Evolutionary conservation across 2,888 invertebrate genomes (phyloP).

Genomic region (Drosophila kuntzei): DNA sequence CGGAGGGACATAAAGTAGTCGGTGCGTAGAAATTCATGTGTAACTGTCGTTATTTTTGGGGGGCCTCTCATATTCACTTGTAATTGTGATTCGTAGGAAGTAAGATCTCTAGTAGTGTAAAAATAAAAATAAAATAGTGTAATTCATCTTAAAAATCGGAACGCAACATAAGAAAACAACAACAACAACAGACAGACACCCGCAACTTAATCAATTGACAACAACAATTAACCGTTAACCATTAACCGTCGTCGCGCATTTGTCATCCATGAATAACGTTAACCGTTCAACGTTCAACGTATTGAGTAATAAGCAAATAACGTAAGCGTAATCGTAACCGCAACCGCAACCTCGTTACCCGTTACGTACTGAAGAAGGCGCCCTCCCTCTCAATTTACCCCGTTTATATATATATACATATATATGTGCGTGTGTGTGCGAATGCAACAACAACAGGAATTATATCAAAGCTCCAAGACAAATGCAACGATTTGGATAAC

Average conservation of each 20-base stretch:
- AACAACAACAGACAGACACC: slow-evolving; percentile 35
- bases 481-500: slow-evolving; percentile 34
- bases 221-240: slow-evolving; percentile 36
- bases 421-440: background rate
- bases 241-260: slow-evolving; percentile 31
- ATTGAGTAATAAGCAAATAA: slow-evolving; percentile 42
- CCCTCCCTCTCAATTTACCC: slow-evolving; percentile 6
- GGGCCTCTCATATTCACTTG: slow-evolving; percentile 59
- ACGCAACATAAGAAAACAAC: slow-evolving; percentile 60
- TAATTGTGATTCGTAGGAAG: slow-evolving; percentile 77
- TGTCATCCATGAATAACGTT: slow-evolving; percentile 18
- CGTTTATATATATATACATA: background rate
- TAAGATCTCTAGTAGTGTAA: slow-evolving; percentile 75
- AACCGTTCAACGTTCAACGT: slow-evolving; percentile 30
- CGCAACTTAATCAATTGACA: slow-evolving; percentile 11
- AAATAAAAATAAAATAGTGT: slow-evolving; percentile 64
- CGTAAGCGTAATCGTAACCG: too few relatives aligned
- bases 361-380: slow-evolving; percentile 16
- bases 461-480: slow-evolving; percentile 16
- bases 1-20: slow-evolving; percentile 45
- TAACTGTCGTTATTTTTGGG: slow-evolving; percentile 44
- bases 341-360: slow-evolving; percentile 16
- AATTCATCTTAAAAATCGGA: slow-evolving; percentile 65
- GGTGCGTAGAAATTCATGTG: slow-evolving; percentile 43
- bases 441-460: slow-evolving; percentile 15